phyloP scores from a whole-genome alignment of 2,888 invertebrate species.

The Lithophane socia region DNA sequence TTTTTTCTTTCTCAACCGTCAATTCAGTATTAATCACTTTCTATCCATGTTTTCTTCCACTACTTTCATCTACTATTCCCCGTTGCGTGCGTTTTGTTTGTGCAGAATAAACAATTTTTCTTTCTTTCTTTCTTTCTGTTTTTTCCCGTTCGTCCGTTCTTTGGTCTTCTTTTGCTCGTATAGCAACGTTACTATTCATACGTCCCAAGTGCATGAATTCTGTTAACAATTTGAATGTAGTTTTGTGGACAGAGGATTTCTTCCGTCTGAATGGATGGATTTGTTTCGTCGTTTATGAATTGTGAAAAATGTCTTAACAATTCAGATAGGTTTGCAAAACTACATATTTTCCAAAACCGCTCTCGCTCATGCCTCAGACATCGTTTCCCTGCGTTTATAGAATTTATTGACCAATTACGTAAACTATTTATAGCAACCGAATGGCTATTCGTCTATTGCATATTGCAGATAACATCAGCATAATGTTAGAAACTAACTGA shows the following conservation, averaged over 20 bases:
- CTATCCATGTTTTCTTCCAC: background rate
- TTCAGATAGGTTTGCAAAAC: background rate
- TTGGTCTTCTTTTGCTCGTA: background rate
- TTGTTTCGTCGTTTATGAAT: no score
- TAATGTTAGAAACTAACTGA: slow-evolving; percentile 38
- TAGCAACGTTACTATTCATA: background rate
- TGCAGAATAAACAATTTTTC: no score
- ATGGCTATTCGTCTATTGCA: slow-evolving; percentile 50
- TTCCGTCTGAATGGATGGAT: background rate
- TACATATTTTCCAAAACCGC: background rate
- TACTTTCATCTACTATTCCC: background rate
- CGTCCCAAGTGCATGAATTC: background rate
- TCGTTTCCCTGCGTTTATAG: slow-evolving; percentile 19
- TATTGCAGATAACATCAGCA: slow-evolving; percentile 46
- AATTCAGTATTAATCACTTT: no score
- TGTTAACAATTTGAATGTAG: background rate
- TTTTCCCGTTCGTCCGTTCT: background rate
- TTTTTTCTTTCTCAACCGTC: no score
- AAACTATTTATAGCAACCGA: slow-evolving; percentile 52
- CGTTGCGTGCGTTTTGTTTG: no score
- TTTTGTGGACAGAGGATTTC: background rate
- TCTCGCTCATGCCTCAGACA: background rate
- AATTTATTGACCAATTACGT: slow-evolving; percentile 63
- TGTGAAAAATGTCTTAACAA: no score
- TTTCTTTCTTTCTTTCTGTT: no score